A percentile compares a stretch with the other conserved stretches of the same genome.
Evolutionary conservation across 2,797 vertebrate genomes (phyloP).

Genomic region (Leuciscus waleckii): DNA sequence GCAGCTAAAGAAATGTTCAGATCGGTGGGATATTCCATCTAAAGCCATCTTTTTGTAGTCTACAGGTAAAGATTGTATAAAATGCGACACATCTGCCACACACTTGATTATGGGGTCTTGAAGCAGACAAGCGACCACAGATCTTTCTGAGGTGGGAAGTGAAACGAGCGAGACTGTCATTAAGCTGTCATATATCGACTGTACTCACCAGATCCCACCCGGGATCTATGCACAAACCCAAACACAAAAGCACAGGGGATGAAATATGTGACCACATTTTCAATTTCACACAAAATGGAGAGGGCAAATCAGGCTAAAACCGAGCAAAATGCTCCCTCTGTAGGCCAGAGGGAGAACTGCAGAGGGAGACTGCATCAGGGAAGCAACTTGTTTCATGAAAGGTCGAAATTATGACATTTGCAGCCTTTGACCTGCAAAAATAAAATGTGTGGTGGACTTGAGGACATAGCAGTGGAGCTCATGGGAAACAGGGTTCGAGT

Average conservation of each 20-base stretch:
- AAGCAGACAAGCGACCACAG: constrained; percentile 1
- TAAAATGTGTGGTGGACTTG: not conserved
- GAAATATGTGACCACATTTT: constrained; percentile 45
- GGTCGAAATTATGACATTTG: not conserved
- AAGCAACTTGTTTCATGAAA: not conserved
- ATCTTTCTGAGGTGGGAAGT: constrained; percentile 5
- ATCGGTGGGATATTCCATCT: not conserved
- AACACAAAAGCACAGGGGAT: constrained; percentile 43
- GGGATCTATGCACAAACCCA: constrained; percentile 52
- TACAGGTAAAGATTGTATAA: not conserved
- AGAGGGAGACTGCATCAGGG: not conserved
- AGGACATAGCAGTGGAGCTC: constrained; percentile 8
- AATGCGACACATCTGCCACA: not conserved
- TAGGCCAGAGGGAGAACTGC: constrained; percentile 59
- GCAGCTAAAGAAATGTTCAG: not conserved
- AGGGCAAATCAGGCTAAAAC: constrained; percentile 27
- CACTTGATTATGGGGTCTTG: constrained; percentile 21
- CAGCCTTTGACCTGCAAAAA: not conserved
- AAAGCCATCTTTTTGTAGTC: not conserved
- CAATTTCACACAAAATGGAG: constrained; percentile 37
- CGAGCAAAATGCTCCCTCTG: constrained; percentile 77
- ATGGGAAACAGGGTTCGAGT: constrained; percentile 26
- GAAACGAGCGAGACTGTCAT: constrained; percentile 67
- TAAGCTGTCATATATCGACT: constrained; percentile 62
- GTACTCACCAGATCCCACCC: constrained; percentile 52